Conservation (phyloP, 1,140 invertebrate species). For the Drosophila triauraria region DNA sequence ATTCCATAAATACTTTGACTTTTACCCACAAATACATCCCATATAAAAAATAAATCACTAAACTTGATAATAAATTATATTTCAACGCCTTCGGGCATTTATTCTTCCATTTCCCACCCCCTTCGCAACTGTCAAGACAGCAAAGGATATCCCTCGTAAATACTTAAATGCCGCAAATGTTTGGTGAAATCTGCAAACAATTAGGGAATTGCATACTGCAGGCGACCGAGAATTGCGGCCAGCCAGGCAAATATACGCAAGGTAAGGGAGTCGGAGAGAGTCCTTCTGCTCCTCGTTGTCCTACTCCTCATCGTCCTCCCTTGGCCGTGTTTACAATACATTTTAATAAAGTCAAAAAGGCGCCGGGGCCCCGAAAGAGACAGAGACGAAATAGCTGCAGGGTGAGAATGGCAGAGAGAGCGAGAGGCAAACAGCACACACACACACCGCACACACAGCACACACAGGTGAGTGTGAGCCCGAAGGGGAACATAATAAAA, state of each 20-base stretch:
- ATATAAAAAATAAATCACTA: not conserved
- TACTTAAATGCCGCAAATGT: slow-evolving; percentile 15
- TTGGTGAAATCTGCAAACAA: slow-evolving; percentile 23
- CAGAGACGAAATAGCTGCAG: slow-evolving; percentile 15
- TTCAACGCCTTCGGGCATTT: too few species aligned
- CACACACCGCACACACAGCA: not conserved
- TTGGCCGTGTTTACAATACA: slow-evolving; percentile 36
- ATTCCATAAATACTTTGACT: too few species aligned
- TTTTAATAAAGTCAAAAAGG: slow-evolving; percentile 63
- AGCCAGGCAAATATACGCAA: not conserved
- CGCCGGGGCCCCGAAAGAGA: slow-evolving; percentile 19
- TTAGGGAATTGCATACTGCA: slow-evolving; percentile 35
- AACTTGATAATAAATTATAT: not conserved
- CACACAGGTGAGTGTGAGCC: slow-evolving; percentile 27
- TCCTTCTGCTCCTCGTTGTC: not conserved
- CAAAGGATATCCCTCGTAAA: not conserved
- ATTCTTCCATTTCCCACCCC: not conserved
- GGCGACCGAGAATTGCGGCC: slow-evolving; percentile 18
- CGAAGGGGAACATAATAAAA: slow-evolving; percentile 63
- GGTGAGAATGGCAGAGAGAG: slow-evolving; percentile 1
- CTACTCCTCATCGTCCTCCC: not conserved
- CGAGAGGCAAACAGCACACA: not conserved
- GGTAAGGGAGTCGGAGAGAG: not conserved
- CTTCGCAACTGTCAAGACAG: too few species aligned
- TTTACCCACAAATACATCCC: not conserved